Base-by-base conservation (phyloP, 2,888 invertebrate species). In the Rhimphoctona megacephalus region DNA sequence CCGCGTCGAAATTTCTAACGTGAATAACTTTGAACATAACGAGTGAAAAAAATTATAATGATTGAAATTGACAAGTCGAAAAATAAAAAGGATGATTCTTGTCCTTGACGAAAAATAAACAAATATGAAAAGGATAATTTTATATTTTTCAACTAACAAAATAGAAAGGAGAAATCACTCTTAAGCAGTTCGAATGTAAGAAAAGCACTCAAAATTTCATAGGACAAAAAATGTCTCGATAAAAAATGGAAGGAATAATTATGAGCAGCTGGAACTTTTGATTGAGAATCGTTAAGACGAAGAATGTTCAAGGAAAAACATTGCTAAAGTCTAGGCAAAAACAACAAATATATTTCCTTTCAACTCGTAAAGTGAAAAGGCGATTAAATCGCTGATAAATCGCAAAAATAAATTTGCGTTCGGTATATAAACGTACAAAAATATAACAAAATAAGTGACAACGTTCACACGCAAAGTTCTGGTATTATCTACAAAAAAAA, bases 361-460 rank as follows among this genome's bases (percentile, higher is more conserved):
- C 30, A 61, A 30, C 30, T 61, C 11, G 61, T 30, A 30, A 61
- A 5, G 61, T 17, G 30, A 61, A 17, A 17, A 17, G 30, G 61
- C 57, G 61, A 61, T 11, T 25, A 17, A 57, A 22, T 25, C 57
- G 57, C 57, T 57, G 25, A 57, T 25, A 1, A 17, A 30, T 61
- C 30, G 61, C 61, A 30, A 61, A 61, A 30, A 17, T 2, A 17
- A 30, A 17, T 61, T 61, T 61, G 61, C 30, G 17, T 17, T 30
- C 30, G 30, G 30, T n/a, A 36, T 73, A 73, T 73, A 93, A 93
- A 92, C 90, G 92, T 93, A 93, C 85, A 93, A 93, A 93, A 92
- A 91, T 90, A 90, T 92, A 92, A 92, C 85, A 93, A 93, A 93
- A 90, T 90, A 89, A 91, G 86, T 77, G 79, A 77, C 57, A 77